phyloP scores from a whole-genome alignment of 2,797 vertebrate species.

The Calcarius lapponicus region DNA sequence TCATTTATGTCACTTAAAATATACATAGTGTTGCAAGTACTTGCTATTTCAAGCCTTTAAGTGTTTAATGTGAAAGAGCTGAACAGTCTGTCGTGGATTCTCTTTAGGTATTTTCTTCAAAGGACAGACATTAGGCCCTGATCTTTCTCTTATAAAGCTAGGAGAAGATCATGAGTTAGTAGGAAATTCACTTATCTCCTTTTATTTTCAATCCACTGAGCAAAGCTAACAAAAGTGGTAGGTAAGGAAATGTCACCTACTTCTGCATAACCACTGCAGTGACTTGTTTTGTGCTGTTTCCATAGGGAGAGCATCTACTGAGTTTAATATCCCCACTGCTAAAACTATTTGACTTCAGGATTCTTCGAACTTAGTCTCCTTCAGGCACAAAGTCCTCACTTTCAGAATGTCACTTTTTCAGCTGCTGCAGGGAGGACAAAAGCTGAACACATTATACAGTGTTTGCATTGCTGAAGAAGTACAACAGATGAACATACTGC shows the following conservation, averaged over 20 bases:
- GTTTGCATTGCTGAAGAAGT: background rate
- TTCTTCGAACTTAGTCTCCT: background rate
- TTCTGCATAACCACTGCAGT: background rate
- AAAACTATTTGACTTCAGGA: background rate
- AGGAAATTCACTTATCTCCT: background rate
- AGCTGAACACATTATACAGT: background rate
- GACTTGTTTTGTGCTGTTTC: background rate
- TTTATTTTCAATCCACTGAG: background rate
- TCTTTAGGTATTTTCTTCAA: background rate
- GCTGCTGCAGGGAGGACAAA: background rate
- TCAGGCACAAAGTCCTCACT: background rate
- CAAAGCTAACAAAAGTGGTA: background rate
- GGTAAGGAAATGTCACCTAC: background rate
- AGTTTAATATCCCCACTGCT: background rate
- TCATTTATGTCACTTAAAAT: background rate
- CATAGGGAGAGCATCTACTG: background rate
- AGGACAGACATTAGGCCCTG: background rate
- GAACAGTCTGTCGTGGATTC: background rate
- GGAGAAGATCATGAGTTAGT: background rate
- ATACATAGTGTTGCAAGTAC: background rate
- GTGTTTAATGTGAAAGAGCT: background rate
- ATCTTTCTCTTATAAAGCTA: background rate
- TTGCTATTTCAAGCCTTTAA: background rate
- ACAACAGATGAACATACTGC: background rate
- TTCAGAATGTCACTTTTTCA: background rate